These are phyloP conservation scores for Cataglyphis altisquamis DNA, from an alignment of 2,888 invertebrate genomes.

Conservation along the genomic window DNA sequence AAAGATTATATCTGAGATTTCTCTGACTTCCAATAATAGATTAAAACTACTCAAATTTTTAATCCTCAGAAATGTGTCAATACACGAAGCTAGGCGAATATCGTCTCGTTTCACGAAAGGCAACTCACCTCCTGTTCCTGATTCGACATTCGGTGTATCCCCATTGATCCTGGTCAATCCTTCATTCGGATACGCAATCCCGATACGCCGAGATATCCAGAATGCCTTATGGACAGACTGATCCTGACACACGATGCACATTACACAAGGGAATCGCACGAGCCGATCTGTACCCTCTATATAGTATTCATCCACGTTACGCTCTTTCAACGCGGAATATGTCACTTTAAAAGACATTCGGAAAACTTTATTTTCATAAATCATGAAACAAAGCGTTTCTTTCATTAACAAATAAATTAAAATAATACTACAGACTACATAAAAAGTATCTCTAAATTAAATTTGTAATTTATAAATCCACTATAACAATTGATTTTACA, in stretches of 20 bases:
- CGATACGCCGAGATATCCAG: slow-evolving; percentile 74
- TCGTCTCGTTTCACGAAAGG: slow-evolving; percentile 24
- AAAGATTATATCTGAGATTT: background rate
- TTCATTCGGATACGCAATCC: slow-evolving; percentile 78
- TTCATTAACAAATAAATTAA: background rate
- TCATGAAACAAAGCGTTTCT: background rate
- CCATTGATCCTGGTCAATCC: slow-evolving; percentile 78
- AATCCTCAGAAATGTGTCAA: slow-evolving; percentile 12
- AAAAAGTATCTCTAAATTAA: background rate
- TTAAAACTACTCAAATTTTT: background rate
- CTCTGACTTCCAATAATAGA: slow-evolving; percentile 8
- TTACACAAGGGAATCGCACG: slow-evolving; percentile 65
- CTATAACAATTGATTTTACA: background rate
- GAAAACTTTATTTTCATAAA: slow-evolving; percentile 20
- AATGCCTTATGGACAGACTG: slow-evolving; percentile 78
- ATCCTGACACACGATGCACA: slow-evolving; percentile 78
- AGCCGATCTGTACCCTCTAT: slow-evolving; percentile 36
- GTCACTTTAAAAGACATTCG: slow-evolving; percentile 33
- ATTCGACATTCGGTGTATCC: slow-evolving; percentile 72
- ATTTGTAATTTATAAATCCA: background rate
- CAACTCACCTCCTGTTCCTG: slow-evolving; percentile 50
- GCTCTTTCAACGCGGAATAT: slow-evolving; percentile 41
- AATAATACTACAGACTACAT: background rate
- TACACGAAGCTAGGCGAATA: background rate
- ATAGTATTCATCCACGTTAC: slow-evolving; percentile 37